Conservation (phyloP, 2,113 vertebrate genomes). For the Calidris pygmaea region DNA sequence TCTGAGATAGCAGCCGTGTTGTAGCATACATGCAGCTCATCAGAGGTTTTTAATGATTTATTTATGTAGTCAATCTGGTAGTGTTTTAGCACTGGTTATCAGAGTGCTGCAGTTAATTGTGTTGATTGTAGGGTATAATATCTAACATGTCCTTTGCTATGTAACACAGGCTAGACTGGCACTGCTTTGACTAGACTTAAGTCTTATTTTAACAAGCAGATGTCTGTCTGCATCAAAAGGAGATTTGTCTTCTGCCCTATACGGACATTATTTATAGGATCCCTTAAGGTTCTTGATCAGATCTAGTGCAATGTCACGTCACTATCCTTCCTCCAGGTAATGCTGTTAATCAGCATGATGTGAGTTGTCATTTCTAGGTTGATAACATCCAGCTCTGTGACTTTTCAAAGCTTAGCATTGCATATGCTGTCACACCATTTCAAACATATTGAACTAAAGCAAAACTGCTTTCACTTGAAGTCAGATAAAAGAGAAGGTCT, state of each 20-base stretch:
- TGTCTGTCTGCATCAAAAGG: not conserved
- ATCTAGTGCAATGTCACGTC: not conserved
- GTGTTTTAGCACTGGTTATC: not conserved
- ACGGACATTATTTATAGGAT: not conserved
- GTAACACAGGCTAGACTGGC: not conserved
- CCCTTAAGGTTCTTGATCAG: not conserved
- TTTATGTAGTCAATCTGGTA: not conserved
- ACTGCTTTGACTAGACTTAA: not conserved
- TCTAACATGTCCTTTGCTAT: not conserved
- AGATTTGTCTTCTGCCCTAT: not conserved
- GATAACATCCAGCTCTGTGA: not conserved
- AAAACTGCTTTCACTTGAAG: constrained; percentile 20
- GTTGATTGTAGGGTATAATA: not conserved
- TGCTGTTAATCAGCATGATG: not conserved
- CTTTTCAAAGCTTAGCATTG: not conserved
- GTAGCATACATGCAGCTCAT: not conserved
- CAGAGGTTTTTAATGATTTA: constrained; percentile 29
- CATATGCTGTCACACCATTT: not conserved
- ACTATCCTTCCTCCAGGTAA: not conserved
- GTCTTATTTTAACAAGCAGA: not conserved
- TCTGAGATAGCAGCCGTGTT: not conserved
- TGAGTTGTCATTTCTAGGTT: constrained; percentile 27
- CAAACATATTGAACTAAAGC: not conserved
- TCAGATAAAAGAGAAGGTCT: not conserved
- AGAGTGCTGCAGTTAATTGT: not conserved